Evolutionary conservation across 2,888 invertebrate genomes (phyloP).

Genomic region (Nephrotoma appendiculata): DNA sequence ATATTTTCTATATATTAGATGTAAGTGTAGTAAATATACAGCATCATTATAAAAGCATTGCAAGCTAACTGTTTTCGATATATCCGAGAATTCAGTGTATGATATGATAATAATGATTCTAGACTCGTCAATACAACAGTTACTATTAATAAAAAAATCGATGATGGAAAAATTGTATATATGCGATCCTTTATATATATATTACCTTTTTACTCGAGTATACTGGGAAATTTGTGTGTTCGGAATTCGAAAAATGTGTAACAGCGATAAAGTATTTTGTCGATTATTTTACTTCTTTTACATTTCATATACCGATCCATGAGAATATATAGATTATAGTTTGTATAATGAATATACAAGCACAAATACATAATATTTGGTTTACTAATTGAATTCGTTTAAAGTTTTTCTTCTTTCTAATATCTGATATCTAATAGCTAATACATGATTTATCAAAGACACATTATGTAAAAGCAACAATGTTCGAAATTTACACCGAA

Average conservation of each 20-base stretch:
- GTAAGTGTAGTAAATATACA: neutral
- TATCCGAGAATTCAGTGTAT: neutral
- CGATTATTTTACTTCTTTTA: neutral
- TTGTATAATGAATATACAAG: neutral
- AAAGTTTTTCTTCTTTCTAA: neutral
- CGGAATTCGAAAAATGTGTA: neutral
- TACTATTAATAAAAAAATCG: neutral
- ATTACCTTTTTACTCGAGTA: neutral
- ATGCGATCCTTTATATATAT: neutral
- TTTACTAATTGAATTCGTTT: neutral
- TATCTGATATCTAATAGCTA: neutral
- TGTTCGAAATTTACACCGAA: too few species aligned
- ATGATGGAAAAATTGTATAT: neutral
- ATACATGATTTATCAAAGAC: neutral
- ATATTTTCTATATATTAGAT: neutral
- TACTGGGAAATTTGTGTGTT: neutral
- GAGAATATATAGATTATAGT: neutral
- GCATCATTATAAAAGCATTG: neutral
- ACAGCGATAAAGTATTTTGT: neutral
- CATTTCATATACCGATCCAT: neutral
- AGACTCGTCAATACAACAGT: neutral
- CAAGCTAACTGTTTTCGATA: neutral
- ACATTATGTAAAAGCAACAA: neutral
- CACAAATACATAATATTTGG: neutral
- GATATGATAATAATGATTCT: neutral